These are phyloP conservation scores for Helostoma temminkii DNA, from an alignment of 2,797 vertebrate species.

Conservation along the genomic window DNA sequence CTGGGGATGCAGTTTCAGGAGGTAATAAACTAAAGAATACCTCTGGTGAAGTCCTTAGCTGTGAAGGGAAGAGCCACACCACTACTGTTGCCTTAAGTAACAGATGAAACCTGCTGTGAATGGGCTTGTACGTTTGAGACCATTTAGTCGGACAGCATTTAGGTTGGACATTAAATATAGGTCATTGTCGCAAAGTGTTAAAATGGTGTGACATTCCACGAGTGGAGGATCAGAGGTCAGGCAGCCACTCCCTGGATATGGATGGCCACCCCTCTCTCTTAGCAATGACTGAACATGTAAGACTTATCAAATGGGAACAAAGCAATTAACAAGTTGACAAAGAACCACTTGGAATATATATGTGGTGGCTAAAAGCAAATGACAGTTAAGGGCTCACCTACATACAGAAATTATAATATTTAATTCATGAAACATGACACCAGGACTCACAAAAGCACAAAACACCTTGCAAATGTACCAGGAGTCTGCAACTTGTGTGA, in stretches of 20 bases:
- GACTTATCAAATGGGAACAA: constrained; percentile 17
- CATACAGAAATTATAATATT: background rate
- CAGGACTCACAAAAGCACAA: background rate
- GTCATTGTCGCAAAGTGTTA: background rate
- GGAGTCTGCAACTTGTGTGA: constrained; percentile 3
- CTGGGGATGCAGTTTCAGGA: no score
- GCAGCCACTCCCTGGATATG: constrained; percentile 35
- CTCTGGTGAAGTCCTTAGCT: constrained; percentile 66
- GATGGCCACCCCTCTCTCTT: constrained; percentile 21
- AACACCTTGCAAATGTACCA: background rate
- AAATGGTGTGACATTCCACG: constrained; percentile 65
- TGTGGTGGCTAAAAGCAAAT: constrained; percentile 15
- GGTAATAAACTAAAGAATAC: no score
- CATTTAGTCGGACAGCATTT: constrained; percentile 21
- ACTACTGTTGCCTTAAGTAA: constrained; percentile 9
- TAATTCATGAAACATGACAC: background rate
- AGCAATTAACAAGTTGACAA: constrained; percentile 11
- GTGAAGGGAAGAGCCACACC: constrained; percentile 49
- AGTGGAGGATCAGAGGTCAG: constrained; percentile 54
- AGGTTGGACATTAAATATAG: constrained; percentile 27
- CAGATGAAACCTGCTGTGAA: constrained; percentile 28
- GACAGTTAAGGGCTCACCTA: background rate
- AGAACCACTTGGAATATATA: background rate
- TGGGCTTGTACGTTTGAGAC: background rate
- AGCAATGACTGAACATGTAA: constrained; percentile 6